Evolutionary conservation across 2,888 invertebrate species (phyloP), one percentile per base, ranked within the genome.

Genomic region (Amblyteles armatorius): DNA sequence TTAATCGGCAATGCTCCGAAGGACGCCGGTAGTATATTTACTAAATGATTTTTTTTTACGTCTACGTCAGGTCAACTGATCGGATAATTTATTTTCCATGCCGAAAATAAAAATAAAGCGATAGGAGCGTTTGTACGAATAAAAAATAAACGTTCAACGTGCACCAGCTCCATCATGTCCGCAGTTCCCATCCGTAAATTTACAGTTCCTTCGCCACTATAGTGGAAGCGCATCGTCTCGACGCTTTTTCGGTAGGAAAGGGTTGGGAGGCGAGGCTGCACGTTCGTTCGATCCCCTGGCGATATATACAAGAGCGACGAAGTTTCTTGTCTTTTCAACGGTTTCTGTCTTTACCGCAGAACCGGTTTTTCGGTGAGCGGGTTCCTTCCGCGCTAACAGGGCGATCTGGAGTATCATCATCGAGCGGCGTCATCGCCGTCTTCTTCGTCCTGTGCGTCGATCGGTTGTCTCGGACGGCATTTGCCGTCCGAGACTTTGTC

Each of bases 261-360:
- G 16, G 65, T 50, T 19, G 74, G 9, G 19, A n/a, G 33, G 26
- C 36, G n/a, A 67, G 73, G 67, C 26, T 40, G 29, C 36, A 26
- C 72, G 67, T 74, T 63, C 40, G 67, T 57, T 87, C 76, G 81
- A 80, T 82, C 72, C 78, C 69, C 73, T 72, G 60, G 67, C 76
- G 57, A 73, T 77, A 71, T 52, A 74, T 68, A 71, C 68, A 63
- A 69, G 68, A 81, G 71, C 81, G 81, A 81, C 80, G 83, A 83
- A 85, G 85, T 83, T 87, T 87, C 87, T 88, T 87, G 88, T 86
- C 85, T 86, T 83, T 84, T 88, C 86, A 87, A 86, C 87, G 85
- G 86, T 88, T 88, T 87, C 85, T 86, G 86, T 83, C 83, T 87
- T 86, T 85, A 88, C 87, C 84, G 81, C 81, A 83, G 83, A 88